These are phyloP conservation scores for Mastacembelus armatus DNA, from an alignment of 2,797 vertebrate species.

Conservation along the genomic window DNA sequence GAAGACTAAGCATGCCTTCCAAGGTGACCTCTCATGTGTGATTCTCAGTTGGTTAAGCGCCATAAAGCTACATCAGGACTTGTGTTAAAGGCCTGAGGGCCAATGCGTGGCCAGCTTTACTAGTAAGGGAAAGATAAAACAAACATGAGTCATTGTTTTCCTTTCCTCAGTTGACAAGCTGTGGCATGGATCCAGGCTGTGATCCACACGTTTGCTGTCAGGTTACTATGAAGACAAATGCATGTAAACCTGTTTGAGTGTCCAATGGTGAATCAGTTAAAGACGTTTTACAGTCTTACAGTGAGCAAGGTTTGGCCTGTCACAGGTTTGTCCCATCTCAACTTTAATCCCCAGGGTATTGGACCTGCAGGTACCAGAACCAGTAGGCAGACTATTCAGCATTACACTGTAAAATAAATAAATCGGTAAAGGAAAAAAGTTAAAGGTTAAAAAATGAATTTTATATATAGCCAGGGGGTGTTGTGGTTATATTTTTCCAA, in stretches of 20 bases:
- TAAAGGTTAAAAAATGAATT: no score
- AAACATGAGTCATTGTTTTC: slow-evolving; percentile 44
- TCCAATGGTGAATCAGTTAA: neutral
- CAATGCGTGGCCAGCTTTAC: slow-evolving; percentile 17
- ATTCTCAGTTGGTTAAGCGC: slow-evolving; percentile 8
- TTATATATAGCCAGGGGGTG: no score
- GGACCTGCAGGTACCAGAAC: neutral
- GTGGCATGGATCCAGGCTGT: slow-evolving; percentile 14
- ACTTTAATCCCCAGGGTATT: neutral
- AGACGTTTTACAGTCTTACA: neutral
- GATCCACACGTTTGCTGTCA: slow-evolving; percentile 15
- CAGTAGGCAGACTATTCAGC: neutral
- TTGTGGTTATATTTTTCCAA: no score
- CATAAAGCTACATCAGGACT: slow-evolving; percentile 23
- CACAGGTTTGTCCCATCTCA: neutral
- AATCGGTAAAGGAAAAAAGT: no score
- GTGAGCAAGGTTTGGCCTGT: neutral
- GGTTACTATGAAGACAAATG: neutral
- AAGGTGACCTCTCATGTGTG: slow-evolving; percentile 30
- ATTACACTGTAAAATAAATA: neutral
- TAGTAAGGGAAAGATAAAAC: slow-evolving; percentile 38
- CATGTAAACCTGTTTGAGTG: neutral
- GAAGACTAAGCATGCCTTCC: neutral
- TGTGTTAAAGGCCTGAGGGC: slow-evolving; percentile 27
- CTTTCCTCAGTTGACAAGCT: slow-evolving; percentile 33